Conservation (phyloP, 30 jellyfish, hydroid and myxozoan species). For the Pseudorhiza aurosa region DNA sequence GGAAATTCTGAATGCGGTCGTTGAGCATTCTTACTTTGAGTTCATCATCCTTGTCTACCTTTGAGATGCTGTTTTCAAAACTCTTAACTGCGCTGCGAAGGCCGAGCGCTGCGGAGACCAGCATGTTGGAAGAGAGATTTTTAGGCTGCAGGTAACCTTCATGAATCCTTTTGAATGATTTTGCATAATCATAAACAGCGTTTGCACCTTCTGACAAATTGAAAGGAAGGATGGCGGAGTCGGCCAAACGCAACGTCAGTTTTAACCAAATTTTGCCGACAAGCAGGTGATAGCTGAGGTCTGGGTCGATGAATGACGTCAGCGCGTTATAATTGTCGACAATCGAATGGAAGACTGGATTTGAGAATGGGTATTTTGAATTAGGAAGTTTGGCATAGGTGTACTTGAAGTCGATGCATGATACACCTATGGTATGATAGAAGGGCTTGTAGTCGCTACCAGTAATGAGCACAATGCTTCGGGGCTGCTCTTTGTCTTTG, state of each 20-base stretch:
- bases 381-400: not conserved
- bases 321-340: conserved; percentile 77
- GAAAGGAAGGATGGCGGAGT: conserved; percentile 50
- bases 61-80: not conserved
- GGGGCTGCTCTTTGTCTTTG: not conserved
- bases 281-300: conserved; percentile 42
- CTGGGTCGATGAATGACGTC: conserved; percentile 66
- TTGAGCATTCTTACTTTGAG: conserved; percentile 53
- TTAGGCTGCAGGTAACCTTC: not conserved
- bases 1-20: conserved; percentile 50
- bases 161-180: not conserved
- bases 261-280: conserved; percentile 63
- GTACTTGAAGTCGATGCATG: conserved; percentile 32
- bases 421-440: conserved; percentile 27
- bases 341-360: conserved; percentile 70
- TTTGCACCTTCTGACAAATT: conserved; percentile 21
- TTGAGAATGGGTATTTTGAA: conserved; percentile 7
- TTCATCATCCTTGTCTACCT: not conserved
- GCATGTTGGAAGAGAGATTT: not conserved
- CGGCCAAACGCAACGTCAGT: conserved; percentile 62
- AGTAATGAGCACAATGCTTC: conserved; percentile 11
- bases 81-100: not conserved
- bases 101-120: conserved; percentile 2
- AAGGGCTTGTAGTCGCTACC: conserved; percentile 63
- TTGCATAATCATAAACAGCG: not conserved